Evolutionary conservation across 1,140 invertebrate species (phyloP), one percentile per base, ranked within the genome.

Genomic region (Bathynomus jamesi): DNA sequence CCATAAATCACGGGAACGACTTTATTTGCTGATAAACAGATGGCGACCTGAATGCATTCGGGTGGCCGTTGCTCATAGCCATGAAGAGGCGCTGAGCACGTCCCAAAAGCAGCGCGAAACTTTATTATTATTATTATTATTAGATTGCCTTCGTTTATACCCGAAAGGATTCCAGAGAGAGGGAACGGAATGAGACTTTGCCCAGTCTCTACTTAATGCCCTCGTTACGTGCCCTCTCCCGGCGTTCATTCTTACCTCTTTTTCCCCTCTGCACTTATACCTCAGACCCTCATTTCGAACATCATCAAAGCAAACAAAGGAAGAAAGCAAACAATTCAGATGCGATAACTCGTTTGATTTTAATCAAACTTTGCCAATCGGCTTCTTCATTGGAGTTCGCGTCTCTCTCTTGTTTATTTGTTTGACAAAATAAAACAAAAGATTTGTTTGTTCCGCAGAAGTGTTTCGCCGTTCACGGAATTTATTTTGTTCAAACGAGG

Each of bases 21-120:
- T 53, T 53, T 53, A 53, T 53, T 53, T 53, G 21, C 40, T 53
- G 40, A 53, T 53, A 53, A 53, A 53, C 40, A 53, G 40, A 53
- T 53, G 40, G 40, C 40, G 40, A 53, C 13, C 13, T 53, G 40
- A 11, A 53, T 53, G n/a, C n/a, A n/a, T n/a, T n/a, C 21, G 13
- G 40, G 40, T 11, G 21, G 21, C 21, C 40, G 40, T 53, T 53
- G 40, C 40, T 53, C 40, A 53, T 53, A 53, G 21, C 40, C 40
- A 21, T 53, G 40, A 21, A 53, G 40, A 53, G 40, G 40, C 40
- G 11, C 21, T 53, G 40, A 53, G 21, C 40, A 53, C 40, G 40
- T 17, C 13, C 40, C 13, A 53, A 53, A 17, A 53, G 40, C 11
- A 53, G 40, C 13, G 21, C 40, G 40, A 53, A 53, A 53, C 40